Evolutionary conservation across 2,113 vertebrate species (phyloP).

Genomic region (Synchiropus splendidus): DNA sequence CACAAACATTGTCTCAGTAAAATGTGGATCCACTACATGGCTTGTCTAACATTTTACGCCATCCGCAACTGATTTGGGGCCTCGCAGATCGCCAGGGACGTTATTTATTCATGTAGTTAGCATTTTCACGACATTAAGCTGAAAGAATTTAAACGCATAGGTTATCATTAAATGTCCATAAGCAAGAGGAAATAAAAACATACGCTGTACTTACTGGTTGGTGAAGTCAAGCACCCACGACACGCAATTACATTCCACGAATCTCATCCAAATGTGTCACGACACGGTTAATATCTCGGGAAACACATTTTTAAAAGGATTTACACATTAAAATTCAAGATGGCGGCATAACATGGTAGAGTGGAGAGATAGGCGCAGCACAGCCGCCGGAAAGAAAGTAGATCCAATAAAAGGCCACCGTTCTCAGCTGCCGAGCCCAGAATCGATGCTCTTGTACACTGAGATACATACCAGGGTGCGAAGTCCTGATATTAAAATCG

Average conservation of each 20-base stretch:
- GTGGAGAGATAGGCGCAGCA: constrained; percentile 55
- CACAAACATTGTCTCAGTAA: no score
- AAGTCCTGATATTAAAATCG: rapidly evolving
- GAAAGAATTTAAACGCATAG: constrained; percentile 33
- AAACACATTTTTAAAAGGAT: constrained; percentile 62
- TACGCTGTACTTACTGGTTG: constrained; percentile 51
- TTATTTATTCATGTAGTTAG: constrained; percentile 10
- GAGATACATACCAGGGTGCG: no score
- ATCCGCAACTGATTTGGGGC: background rate
- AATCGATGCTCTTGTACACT: background rate
- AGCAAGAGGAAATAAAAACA: constrained; percentile 13
- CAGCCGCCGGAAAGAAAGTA: constrained; percentile 60
- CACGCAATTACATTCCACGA: constrained; percentile 14
- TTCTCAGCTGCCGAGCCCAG: background rate
- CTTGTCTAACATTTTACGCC: no score
- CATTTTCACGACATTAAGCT: constrained; percentile 13
- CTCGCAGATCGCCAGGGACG: background rate
- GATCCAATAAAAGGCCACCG: constrained; percentile 36
- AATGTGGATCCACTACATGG: no score
- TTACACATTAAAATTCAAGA: constrained; percentile 77
- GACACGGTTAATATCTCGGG: constrained; percentile 47
- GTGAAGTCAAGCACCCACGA: constrained; percentile 3
- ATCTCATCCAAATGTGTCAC: constrained; percentile 31
- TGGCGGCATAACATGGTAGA: constrained; percentile 61
- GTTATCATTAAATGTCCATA: constrained; percentile 35